Evolutionary conservation across 1,140 invertebrate genomes (phyloP).

Genomic region (Atta colombica): DNA sequence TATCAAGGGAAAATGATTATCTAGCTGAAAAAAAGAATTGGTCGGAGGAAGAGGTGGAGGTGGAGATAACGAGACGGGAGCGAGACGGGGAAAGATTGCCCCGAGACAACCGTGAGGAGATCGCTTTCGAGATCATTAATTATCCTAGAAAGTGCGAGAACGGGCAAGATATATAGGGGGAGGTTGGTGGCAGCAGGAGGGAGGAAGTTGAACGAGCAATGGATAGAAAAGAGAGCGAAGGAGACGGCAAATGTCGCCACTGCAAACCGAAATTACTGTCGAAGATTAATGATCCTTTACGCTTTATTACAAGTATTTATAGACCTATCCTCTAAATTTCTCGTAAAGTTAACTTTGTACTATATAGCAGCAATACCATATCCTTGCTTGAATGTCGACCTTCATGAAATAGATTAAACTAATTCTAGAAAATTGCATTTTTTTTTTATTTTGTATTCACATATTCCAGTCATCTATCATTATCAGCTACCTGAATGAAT

Average conservation of each 20-base stretch:
- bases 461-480: too few relatives aligned
- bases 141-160: constrained; percentile 80
- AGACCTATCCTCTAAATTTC: constrained; percentile 68
- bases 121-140: constrained; percentile 85
- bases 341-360: constrained; percentile 57
- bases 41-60: neutral
- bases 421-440: neutral
- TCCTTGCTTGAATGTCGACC: neutral
- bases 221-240: constrained; percentile 66
- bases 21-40: constrained; percentile 22
- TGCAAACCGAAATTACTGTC: constrained; percentile 82
- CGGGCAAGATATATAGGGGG: constrained; percentile 62
- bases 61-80: constrained; percentile 44
- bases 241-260: constrained; percentile 80
- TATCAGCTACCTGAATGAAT: too few relatives aligned
- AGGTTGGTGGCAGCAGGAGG: neutral
- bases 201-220: constrained; percentile 60
- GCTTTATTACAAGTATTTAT: constrained; percentile 82
- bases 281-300: constrained; percentile 80
- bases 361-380: too few relatives aligned
- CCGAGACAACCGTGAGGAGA: constrained; percentile 83
- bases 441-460: neutral
- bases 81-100: constrained; percentile 74
- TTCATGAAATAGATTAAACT: neutral
- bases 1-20: constrained; percentile 36